phyloP scores from a whole-genome alignment of 2,888 invertebrate species.

The Lasius platythorax region DNA sequence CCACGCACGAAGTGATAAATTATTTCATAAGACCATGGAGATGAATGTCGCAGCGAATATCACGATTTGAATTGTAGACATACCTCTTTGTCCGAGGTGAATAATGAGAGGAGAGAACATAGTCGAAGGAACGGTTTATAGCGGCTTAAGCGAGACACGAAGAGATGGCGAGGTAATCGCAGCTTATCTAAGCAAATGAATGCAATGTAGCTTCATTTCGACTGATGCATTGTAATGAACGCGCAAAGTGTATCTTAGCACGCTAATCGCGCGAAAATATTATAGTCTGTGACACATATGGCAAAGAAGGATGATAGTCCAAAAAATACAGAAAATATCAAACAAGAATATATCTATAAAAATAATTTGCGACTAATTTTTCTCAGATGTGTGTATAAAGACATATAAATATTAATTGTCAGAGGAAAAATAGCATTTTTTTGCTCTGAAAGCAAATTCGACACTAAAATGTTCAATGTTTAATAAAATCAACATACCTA shows the following conservation, averaged over 20 bases:
- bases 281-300: conserved; percentile 59
- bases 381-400: not conserved
- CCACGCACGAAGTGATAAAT: conserved; percentile 25
- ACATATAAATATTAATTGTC: conserved; percentile 12
- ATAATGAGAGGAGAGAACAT: conserved; percentile 70
- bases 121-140: conserved; percentile 39
- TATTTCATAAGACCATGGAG: conserved; percentile 15
- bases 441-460: not conserved
- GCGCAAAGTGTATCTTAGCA: conserved; percentile 82
- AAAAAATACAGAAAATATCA: not conserved
- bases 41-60: conserved; percentile 61
- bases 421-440: not conserved
- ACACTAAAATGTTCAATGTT: not conserved
- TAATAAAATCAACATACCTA: conserved; percentile 6
- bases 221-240: conserved; percentile 82
- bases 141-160: conserved; percentile 83
- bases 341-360: not conserved
- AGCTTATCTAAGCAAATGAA: conserved; percentile 84
- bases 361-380: conserved; percentile 5
- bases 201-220: conserved; percentile 82
- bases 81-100: conserved; percentile 75
- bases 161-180: conserved; percentile 70
- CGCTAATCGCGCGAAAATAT: conserved; percentile 76
- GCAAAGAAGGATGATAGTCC: conserved; percentile 45
- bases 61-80: conserved; percentile 73